Evolutionary conservation across 2,113 vertebrate genomes (phyloP), one percentile per base, ranked within the genome.

Genomic region (Ptilonorhynchus violaceus): DNA sequence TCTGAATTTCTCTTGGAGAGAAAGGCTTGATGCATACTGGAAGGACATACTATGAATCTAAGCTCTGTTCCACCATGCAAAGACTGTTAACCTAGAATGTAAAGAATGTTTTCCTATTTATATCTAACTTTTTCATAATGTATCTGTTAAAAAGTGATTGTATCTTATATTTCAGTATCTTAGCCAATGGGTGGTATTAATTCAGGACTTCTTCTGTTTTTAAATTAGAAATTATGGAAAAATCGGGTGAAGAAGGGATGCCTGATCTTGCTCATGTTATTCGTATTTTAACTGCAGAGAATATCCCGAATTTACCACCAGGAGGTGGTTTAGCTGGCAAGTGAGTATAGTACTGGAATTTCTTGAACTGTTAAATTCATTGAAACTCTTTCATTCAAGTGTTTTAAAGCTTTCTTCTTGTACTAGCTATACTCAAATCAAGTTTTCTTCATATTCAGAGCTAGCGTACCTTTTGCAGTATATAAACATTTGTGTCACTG

Each of bases 311-410:
- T 96, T 98, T 99, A 92, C 99, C 99, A 96, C 99, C 99, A 96
- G 99, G 99, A 97, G 99, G 99, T 97, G 99, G 99, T 94, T 99
- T 99, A 92, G 99, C 99, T 97, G 99, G 99, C 99, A 99, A 99
- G 99, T 99, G 98, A 98, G 98, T 98, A 91, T 39, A 93, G 35
- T 96, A 93, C 44, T 78, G 25, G 33, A 76, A 83, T 85, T 79
- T 84, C 56, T 89, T 89, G 7, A 79, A 67, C 56, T 84, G 20
- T 74, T 88, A 39, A 46, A 21, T 59, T 91, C 13, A 47, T 59
- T 58, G 74, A 64, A 74, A 60, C 14, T 18, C 13, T 63, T 82
- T 2, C 13, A 35, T 50, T 47, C 41, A 63, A 89, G 30, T 42
- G 10, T 80, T 83, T 63, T 88, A 8, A 89, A 75, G 15, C 19